Conservation (phyloP, 2,888 invertebrate species). For the Apomyelois bistriatella region DNA sequence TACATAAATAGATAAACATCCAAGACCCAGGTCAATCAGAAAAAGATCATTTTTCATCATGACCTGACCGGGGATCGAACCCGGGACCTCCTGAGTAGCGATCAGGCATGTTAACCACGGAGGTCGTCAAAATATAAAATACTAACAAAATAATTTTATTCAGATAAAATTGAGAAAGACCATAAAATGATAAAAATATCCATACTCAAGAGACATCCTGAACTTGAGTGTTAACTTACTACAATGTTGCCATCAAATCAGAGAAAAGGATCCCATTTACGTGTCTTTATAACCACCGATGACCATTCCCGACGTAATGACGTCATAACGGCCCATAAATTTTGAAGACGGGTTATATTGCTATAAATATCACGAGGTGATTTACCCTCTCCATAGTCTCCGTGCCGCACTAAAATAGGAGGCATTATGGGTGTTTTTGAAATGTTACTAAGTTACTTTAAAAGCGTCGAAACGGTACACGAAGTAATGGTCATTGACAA, state of each 20-base stretch:
- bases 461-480: slow-evolving; percentile 43
- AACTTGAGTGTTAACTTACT: background rate
- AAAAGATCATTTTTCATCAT: too few relatives aligned
- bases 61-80: too few relatives aligned
- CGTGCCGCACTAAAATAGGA: slow-evolving; percentile 24
- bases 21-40: too few relatives aligned
- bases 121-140: too few relatives aligned
- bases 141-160: too few relatives aligned
- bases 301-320: slow-evolving; percentile 38
- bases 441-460: slow-evolving; percentile 43
- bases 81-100: too few relatives aligned
- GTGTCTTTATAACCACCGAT: slow-evolving; percentile 20
- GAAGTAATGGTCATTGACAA: slow-evolving; percentile 43
- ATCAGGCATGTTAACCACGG: too few relatives aligned
- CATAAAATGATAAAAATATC: background rate
- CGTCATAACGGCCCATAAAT: slow-evolving; percentile 49
- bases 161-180: background rate
- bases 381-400: slow-evolving; percentile 34
- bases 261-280: slow-evolving; percentile 10
- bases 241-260: slow-evolving; percentile 13
- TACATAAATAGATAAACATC: too few relatives aligned
- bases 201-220: background rate
- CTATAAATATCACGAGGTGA: slow-evolving; percentile 56
- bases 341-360: slow-evolving; percentile 51
- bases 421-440: slow-evolving; percentile 42